A percentile compares a stretch with the other conserved stretches of the same genome.
These are phyloP conservation scores for Heliconius erato DNA, from an alignment of 2,888 invertebrate species.

Conservation along the genomic window DNA sequence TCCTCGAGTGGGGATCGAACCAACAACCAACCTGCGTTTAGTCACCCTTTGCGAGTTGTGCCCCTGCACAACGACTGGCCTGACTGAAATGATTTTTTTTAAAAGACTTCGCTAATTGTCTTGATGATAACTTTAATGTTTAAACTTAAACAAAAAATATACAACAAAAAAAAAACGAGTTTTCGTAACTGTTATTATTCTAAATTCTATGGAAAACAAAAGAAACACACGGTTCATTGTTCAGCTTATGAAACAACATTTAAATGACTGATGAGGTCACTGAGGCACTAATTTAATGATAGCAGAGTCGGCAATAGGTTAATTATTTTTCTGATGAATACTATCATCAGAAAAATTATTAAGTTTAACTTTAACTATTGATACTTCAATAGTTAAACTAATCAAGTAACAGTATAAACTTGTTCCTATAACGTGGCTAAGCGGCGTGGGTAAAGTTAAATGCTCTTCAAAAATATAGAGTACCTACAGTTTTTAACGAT, in stretches of 20 bases:
- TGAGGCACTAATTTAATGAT: slow-evolving; percentile 70
- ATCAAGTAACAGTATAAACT: neutral
- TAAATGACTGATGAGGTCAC: slow-evolving; percentile 71
- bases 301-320: slow-evolving; percentile 57
- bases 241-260: slow-evolving; percentile 59
- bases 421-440: neutral
- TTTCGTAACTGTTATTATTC: slow-evolving; percentile 35
- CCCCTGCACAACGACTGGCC: no score
- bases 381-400: no score
- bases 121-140: neutral
- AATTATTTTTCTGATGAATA: no score
- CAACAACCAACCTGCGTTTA: no score
- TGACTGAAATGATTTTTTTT: no score
- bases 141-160: no score
- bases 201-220: slow-evolving; percentile 52
- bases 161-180: neutral
- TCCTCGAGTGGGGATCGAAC: no score
- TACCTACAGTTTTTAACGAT: neutral
- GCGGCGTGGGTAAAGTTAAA: neutral
- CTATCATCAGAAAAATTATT: no score
- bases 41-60: no score
- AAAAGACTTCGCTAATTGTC: no score
- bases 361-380: no score
- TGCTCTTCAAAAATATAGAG: neutral
- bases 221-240: slow-evolving; percentile 55